Evolutionary conservation across 1,140 invertebrate genomes (phyloP), one percentile per base, ranked within the genome.

Genomic region (Platorchestia sp.): DNA sequence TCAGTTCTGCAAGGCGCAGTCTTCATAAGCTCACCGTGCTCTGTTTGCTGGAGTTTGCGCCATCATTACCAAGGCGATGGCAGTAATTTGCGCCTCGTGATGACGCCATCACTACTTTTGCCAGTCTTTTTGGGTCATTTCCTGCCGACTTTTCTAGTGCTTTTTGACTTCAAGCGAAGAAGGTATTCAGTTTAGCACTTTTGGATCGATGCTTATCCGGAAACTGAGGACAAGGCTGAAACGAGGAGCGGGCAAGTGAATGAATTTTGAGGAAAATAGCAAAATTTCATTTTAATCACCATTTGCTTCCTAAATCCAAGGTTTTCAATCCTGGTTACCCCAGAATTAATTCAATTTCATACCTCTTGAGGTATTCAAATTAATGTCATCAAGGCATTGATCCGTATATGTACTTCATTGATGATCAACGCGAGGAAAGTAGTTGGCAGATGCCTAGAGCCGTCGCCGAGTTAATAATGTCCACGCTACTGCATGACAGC

Each of bases 31-130:
- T 90, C 87, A 42, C 44, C 87, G 87, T 42, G 87, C 44, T 90
- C 87, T 93, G 43, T 93, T 93, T 47, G 45, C 91, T n/a, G 91
- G 91, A 93, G 91, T 93, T 93, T 45, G 43, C 45, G 36, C 45
- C 19, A 44, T 93, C 91, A 93, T 93, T 93, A 93, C 91, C 91
- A 44, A 93, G 91, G 40, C 91, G 91, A 93, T 93, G 45, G 91
- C 43, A 47, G 91, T 93, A 93, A 93, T 93, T 93, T 93, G 45
- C 91, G 44, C 43, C 45, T 93, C 45, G 43, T 93, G 91, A 93
- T 93, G 91, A 93, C 91, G 44, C 91, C 91, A 93, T 93, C 91
- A 44, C 91, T 44, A 45, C 91, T 93, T 45, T 47, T 42, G 41
- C 87, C 41, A 41, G 87, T 42, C 36, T 89, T 89, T 89, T 89